A percentile compares a stretch with the other conserved stretches of the same genome.
These are phyloP conservation scores for Bryconaethiops microstoma DNA, from an alignment of 2,797 vertebrate species.

Conservation along the genomic window DNA sequence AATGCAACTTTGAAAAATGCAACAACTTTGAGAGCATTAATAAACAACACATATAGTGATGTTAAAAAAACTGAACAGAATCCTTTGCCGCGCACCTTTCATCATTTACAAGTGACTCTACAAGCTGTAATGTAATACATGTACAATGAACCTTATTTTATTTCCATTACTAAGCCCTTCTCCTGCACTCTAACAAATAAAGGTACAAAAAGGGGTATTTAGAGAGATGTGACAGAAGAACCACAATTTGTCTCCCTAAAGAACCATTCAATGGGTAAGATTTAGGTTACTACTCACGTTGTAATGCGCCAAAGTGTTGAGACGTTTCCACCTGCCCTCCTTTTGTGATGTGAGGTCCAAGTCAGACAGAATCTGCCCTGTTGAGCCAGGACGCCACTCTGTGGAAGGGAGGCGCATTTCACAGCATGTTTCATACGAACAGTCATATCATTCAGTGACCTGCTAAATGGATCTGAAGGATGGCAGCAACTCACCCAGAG, in stretches of 20 bases:
- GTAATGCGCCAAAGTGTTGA: constrained; percentile 97
- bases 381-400: constrained; percentile 90
- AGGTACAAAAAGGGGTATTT: too few species aligned
- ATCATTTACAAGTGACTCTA: not conserved
- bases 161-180: too few species aligned
- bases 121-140: too few species aligned
- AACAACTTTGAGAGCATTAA: too few species aligned
- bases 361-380: constrained; percentile 94
- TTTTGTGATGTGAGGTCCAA: constrained; percentile 96
- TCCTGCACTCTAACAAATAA: too few species aligned
- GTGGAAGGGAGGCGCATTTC: constrained; percentile 1
- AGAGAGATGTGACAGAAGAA: too few species aligned
- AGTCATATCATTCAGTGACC: too few species aligned
- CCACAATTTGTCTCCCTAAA: too few species aligned
- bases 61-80: not conserved
- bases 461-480: too few species aligned
- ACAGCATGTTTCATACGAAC: not conserved
- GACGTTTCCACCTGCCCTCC: constrained; percentile 91
- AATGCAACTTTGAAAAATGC: not conserved
- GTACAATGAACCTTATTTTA: too few species aligned
- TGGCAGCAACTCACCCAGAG: constrained; percentile 81
- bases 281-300: constrained; percentile 81
- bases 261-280: not conserved
- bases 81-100: not conserved
- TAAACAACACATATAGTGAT: not conserved